Evolutionary conservation across 35 echinoderm and acorn worm genomes (phyloP).

Genomic region (Holothuria glaberrima): DNA sequence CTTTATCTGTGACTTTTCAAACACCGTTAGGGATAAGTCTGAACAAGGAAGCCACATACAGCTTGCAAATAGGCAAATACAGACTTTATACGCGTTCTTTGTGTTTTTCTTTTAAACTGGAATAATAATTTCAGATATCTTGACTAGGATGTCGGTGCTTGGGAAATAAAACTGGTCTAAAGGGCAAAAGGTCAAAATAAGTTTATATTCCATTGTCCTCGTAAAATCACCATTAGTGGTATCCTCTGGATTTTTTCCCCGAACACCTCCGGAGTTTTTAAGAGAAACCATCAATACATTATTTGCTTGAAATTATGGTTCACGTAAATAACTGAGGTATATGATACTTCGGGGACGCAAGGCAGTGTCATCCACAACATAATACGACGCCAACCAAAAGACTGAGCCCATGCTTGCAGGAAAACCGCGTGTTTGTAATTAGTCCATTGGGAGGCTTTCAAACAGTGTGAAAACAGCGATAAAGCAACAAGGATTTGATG

Average conservation of each 20-base stretch:
- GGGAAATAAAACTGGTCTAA: too few relatives aligned
- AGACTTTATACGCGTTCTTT: too few relatives aligned
- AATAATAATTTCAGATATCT: too few relatives aligned
- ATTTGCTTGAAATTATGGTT: constrained; percentile 9
- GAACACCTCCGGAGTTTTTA: constrained; percentile 33
- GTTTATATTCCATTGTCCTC: background rate
- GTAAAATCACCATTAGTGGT: constrained; percentile 35
- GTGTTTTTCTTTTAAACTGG: too few relatives aligned
- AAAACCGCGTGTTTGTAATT: constrained; percentile 32
- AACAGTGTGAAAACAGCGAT: background rate
- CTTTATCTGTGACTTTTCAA: too few relatives aligned
- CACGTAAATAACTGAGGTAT: constrained; percentile 18
- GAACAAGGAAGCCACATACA: too few relatives aligned
- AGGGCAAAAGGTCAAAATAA: constrained; percentile 32
- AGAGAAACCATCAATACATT: background rate
- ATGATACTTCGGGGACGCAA: background rate
- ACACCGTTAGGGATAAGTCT: too few relatives aligned
- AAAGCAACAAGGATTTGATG: constrained; percentile 13
- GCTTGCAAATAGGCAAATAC: too few relatives aligned
- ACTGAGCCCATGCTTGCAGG: background rate
- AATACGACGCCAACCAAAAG: background rate
- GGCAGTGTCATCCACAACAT: background rate
- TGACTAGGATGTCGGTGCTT: too few relatives aligned
- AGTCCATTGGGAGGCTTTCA: constrained; percentile 11
- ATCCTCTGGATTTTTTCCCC: constrained; percentile 24